Conservation (phyloP, 2,888 invertebrate genomes). For the Drosophila suboccidentalis region DNA sequence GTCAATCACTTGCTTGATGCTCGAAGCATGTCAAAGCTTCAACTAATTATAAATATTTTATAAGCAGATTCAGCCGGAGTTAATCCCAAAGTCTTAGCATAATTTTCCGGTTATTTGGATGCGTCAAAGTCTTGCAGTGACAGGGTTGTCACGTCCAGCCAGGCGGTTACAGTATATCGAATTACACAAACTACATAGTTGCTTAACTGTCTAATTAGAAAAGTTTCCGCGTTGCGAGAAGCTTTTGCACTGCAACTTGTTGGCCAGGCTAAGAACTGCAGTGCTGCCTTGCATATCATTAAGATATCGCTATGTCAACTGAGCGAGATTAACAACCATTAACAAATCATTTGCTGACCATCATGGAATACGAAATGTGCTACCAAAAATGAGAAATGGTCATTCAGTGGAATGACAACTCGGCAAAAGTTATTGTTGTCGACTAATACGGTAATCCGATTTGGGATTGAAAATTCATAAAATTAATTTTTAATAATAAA, state of each 20-base stretch:
- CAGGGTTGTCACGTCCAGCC: conserved; percentile 43
- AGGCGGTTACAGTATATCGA: conserved; percentile 50
- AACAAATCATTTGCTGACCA: conserved; percentile 49
- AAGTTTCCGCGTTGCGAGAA: conserved; percentile 58
- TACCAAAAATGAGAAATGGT: conserved; percentile 1
- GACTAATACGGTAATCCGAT: conserved; percentile 71
- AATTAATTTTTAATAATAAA: conserved; percentile 54
- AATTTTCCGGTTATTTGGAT: conserved; percentile 46
- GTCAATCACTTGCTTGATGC: conserved; percentile 46
- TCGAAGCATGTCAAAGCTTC: conserved; percentile 50
- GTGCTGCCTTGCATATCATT: conserved; percentile 47
- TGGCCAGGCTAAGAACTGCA: not conserved
- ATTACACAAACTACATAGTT: conserved; percentile 82
- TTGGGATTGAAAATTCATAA: conserved; percentile 71
- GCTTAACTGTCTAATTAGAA: conserved; percentile 82
- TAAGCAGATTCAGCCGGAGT: conserved; percentile 34
- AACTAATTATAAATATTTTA: conserved; percentile 64
- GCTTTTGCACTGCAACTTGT: conserved; percentile 20
- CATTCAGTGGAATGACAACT: conserved; percentile 23
- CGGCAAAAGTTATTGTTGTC: conserved; percentile 43
- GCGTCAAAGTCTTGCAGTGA: conserved; percentile 32
- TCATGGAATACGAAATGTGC: conserved; percentile 7
- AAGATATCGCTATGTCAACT: conserved; percentile 31
- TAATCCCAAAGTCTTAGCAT: conserved; percentile 21
- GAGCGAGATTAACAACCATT: conserved; percentile 27